Conservation (phyloP, 2,113 vertebrate species). For the Mormyrus iriodes region DNA sequence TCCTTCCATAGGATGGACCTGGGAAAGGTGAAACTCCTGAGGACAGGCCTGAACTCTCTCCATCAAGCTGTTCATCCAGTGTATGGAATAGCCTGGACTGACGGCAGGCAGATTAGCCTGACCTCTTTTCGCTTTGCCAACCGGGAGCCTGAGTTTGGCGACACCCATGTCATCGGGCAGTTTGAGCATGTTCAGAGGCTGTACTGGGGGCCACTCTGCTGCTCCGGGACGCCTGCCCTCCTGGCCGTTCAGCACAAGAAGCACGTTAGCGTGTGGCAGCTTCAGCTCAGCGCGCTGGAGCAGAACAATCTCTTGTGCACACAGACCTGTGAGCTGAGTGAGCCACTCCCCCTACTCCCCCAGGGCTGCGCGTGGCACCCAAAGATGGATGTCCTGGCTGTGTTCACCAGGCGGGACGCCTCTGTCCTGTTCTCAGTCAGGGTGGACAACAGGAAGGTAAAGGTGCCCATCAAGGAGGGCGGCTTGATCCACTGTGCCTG, state of each 20-base stretch:
- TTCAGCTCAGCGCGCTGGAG: slow-evolving; percentile 66
- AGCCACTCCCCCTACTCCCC: slow-evolving; percentile 75
- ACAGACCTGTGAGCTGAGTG: slow-evolving; percentile 80
- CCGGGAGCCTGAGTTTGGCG: slow-evolving; percentile 74
- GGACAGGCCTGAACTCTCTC: slow-evolving; percentile 80
- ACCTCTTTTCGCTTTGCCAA: slow-evolving; percentile 64
- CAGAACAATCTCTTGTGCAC: slow-evolving; percentile 76
- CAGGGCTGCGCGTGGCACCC: slow-evolving; percentile 95
- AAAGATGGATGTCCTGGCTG: slow-evolving; percentile 69
- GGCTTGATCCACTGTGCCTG: slow-evolving; percentile 82
- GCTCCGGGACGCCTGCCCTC: slow-evolving; percentile 60
- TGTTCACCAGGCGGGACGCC: slow-evolving; percentile 76
- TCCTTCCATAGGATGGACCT: slow-evolving; percentile 71
- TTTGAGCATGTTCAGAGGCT: slow-evolving; percentile 86
- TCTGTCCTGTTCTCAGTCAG: slow-evolving; percentile 74
- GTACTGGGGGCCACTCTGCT: slow-evolving; percentile 73
- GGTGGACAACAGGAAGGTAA: slow-evolving; percentile 67
- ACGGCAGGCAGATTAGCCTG: slow-evolving; percentile 83
- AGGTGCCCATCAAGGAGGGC: slow-evolving; percentile 66
- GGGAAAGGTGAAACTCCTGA: slow-evolving; percentile 82
- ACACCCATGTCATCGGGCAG: slow-evolving; percentile 80
- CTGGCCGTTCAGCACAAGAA: slow-evolving; percentile 88
- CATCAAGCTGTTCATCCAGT: slow-evolving; percentile 83
- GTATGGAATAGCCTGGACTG: slow-evolving; percentile 90
- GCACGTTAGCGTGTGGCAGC: slow-evolving; percentile 79